Evolutionary conservation across 2,888 invertebrate species (phyloP).

Genomic region (Phlogophora meticulosa): DNA sequence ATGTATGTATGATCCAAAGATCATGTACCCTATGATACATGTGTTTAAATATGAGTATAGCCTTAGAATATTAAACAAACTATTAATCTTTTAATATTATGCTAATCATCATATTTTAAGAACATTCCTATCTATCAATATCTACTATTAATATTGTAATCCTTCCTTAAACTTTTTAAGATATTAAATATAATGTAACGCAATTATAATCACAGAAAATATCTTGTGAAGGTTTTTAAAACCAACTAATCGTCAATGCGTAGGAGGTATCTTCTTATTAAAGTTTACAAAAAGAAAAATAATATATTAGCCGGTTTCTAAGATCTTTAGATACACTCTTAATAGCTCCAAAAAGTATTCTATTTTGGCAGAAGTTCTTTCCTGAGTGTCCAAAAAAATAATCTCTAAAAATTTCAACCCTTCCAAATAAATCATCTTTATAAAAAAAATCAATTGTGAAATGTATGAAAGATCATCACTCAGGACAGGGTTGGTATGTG

Average conservation of each 20-base stretch:
- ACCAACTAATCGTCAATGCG: background rate
- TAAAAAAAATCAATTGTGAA: too few species aligned
- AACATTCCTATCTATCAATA: slow-evolving; percentile 10
- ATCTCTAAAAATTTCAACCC: too few species aligned
- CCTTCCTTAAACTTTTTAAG: slow-evolving; percentile 26
- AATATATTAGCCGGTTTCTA: too few species aligned
- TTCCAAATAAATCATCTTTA: too few species aligned
- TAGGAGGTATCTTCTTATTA: too few species aligned
- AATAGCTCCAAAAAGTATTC: too few species aligned
- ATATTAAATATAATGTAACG: slow-evolving; percentile 6
- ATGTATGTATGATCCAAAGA: background rate
- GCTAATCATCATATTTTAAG: slow-evolving; percentile 44
- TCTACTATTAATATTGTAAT: slow-evolving; percentile 23
- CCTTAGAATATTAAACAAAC: slow-evolving; percentile 3
- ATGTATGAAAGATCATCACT: too few species aligned
- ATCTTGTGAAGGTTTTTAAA: slow-evolving; percentile 36
- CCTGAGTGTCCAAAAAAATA: too few species aligned
- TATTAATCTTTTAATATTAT: slow-evolving; percentile 25
- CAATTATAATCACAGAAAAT: slow-evolving; percentile 10
- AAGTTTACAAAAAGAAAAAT: too few species aligned
- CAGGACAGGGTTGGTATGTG: too few species aligned
- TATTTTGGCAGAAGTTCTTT: too few species aligned
- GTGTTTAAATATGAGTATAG: background rate
- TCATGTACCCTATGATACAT: background rate
- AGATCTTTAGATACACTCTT: too few species aligned